These are phyloP conservation scores for Lophius americanus DNA, from an alignment of 2,797 vertebrate genomes.

Conservation along the genomic window DNA sequence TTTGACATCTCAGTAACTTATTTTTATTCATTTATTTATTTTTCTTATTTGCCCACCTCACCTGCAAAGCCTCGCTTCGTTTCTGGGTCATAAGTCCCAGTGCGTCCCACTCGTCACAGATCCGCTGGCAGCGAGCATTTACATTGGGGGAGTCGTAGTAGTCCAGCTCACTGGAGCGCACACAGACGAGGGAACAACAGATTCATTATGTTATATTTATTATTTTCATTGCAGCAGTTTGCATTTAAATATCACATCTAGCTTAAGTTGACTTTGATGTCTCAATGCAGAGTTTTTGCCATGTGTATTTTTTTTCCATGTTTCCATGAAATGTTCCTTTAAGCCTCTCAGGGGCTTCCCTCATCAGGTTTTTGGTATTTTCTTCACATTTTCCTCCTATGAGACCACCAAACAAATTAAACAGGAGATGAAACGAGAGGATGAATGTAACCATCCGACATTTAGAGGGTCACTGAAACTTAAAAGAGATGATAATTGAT, in stretches of 20 bases:
- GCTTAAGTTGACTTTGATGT: background rate
- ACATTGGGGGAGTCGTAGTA: conserved; percentile 98
- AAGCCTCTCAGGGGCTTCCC: background rate
- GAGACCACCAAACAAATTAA: background rate
- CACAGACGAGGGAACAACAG: conserved; percentile 18
- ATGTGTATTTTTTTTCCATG: background rate
- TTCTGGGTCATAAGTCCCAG: conserved; percentile 93
- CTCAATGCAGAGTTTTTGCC: background rate
- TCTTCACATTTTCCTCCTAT: background rate
- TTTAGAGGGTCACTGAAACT: background rate
- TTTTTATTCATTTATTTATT: background rate
- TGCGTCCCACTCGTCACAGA: conserved; percentile 97
- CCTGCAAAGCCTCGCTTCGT: conserved; percentile 95
- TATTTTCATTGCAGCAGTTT: background rate
- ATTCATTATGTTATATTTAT: background rate
- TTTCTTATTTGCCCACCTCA: conserved; percentile 60
- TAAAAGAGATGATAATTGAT: background rate
- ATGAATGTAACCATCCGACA: background rate
- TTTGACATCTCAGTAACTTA: too few relatives aligned
- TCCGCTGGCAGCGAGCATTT: conserved; percentile 95
- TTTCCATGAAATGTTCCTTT: background rate
- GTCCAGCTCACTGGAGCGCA: conserved; percentile 90
- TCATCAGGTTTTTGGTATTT: too few relatives aligned
- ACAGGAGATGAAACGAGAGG: background rate
- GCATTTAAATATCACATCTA: background rate